phyloP scores from a whole-genome alignment of 2,888 invertebrate genomes.

The Muschampia plurimacula region DNA sequence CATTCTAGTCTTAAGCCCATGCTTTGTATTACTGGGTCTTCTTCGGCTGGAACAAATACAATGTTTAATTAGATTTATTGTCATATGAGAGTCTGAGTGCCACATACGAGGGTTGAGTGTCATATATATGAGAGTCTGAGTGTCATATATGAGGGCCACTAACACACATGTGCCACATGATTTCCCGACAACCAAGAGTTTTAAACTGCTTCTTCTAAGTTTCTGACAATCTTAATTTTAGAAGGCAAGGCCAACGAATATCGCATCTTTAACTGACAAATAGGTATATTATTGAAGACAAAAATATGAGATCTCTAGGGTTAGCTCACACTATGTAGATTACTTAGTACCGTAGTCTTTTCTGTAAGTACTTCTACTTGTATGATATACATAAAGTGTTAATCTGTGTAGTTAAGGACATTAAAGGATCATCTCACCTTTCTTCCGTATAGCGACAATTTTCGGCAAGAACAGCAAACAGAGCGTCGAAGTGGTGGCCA shows the following conservation, averaged over 20 bases:
- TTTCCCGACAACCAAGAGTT: too few relatives aligned
- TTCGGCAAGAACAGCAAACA: conserved; percentile 95
- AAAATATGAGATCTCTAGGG: too few relatives aligned
- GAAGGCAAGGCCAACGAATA: too few relatives aligned
- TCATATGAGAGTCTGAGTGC: background rate
- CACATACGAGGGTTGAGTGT: too few relatives aligned
- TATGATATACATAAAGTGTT: too few relatives aligned
- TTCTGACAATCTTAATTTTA: too few relatives aligned
- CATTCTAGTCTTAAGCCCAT: conserved; percentile 95
- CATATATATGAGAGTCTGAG: too few relatives aligned
- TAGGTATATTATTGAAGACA: background rate
- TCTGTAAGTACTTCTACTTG: too few relatives aligned
- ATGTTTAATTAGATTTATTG: background rate
- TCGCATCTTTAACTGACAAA: background rate
- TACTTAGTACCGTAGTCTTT: too few relatives aligned
- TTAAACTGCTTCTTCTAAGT: too few relatives aligned
- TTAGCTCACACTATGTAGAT: too few relatives aligned
- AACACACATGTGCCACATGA: too few relatives aligned
- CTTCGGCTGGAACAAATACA: conserved; percentile 80
- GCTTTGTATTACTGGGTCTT: conserved; percentile 94
- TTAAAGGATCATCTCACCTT: conserved; percentile 67
- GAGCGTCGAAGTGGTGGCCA: conserved; percentile 94
- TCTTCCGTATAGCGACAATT: conserved; percentile 89
- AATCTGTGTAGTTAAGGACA: background rate
- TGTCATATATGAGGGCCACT: background rate